A percentile compares a stretch with the other conserved stretches of the same genome.
These are phyloP conservation scores for Epinotia brunnichana DNA, from an alignment of 2,888 invertebrate species.

Conservation along the genomic window DNA sequence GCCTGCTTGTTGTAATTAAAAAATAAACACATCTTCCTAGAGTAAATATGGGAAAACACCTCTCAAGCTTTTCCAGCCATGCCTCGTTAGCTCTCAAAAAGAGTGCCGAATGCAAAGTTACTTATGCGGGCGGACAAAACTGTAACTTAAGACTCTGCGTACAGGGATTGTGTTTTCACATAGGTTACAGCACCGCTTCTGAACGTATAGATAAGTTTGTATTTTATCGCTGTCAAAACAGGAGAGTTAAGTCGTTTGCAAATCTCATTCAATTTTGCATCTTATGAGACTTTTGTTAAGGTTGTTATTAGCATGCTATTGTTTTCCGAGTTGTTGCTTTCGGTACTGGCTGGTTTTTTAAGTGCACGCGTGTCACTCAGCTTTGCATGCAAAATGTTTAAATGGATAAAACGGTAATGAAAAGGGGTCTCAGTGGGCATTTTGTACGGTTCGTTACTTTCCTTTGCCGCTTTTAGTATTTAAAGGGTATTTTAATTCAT, in stretches of 20 bases:
- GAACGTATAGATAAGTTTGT: conserved; percentile 21
- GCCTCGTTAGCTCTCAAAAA: conserved; percentile 37
- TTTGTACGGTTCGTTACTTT: conserved; percentile 40
- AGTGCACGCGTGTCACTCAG: conserved; percentile 30
- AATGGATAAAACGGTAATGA: conserved; percentile 41
- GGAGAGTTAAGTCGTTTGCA: not conserved
- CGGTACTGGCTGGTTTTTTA: not conserved
- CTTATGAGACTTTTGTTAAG: not conserved
- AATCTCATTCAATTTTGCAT: not conserved
- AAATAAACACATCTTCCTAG: conserved; percentile 23
- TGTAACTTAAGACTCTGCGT: not conserved
- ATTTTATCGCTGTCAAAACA: not conserved
- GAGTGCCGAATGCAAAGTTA: conserved; percentile 26
- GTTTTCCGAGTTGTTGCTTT: not conserved
- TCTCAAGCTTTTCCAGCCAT: conserved; percentile 25
- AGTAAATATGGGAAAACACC: conserved; percentile 37
- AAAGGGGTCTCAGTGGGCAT: conserved; percentile 41
- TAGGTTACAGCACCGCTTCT: not conserved
- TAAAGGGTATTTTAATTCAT: conserved; percentile 33
- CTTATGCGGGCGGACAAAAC: conserved; percentile 4
- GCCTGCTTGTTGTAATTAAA: conserved; percentile 5
- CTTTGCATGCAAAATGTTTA: conserved; percentile 31
- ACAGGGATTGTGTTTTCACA: not conserved
- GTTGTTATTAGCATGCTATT: not conserved
- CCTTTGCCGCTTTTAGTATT: conserved; percentile 29